Percentiles rank a stretch among this genome's conserved stretches.
Evolutionary conservation across 2,888 invertebrate species (phyloP).

Genomic region (Eupeodes latifasciatus): DNA sequence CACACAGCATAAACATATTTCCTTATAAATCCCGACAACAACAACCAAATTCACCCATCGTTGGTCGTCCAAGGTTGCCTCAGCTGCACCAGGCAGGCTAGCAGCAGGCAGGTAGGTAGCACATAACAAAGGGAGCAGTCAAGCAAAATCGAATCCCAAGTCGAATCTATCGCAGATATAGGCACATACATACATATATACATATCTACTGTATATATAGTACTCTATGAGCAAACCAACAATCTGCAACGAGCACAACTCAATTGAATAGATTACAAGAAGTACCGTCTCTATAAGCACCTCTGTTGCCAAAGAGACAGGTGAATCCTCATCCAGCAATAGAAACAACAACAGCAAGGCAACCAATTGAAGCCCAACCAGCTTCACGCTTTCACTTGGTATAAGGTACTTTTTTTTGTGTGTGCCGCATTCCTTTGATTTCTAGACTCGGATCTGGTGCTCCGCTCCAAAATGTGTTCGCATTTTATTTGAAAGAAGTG

Average conservation of each 20-base stretch:
- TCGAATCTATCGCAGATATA: slow-evolving; percentile 18
- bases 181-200: not conserved
- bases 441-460: slow-evolving; percentile 9
- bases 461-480: slow-evolving; percentile 5
- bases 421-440: slow-evolving; percentile 43
- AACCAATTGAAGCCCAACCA: slow-evolving; percentile 42
- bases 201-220: not conserved
- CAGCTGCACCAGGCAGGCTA: slow-evolving; percentile 19
- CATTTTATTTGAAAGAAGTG: not conserved
- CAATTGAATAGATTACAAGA: slow-evolving; percentile 28
- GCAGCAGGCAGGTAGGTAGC: not conserved
- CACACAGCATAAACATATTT: slow-evolving; percentile 40
- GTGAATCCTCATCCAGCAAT: slow-evolving; percentile 58
- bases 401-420: slow-evolving; percentile 7
- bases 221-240: slow-evolving; percentile 26
- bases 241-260: slow-evolving; percentile 52
- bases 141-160: slow-evolving; percentile 30
- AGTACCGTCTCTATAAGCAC: not conserved
- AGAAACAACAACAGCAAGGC: slow-evolving; percentile 10
- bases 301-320: slow-evolving; percentile 39
- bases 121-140: slow-evolving; percentile 53
- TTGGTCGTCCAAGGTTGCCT: slow-evolving; percentile 47
- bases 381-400: slow-evolving; percentile 67
- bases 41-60: slow-evolving; percentile 26
- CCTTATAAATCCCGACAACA: slow-evolving; percentile 19